Base-by-base conservation (phyloP, 2,113 vertebrate genomes). In the Eurypyga helias region DNA sequence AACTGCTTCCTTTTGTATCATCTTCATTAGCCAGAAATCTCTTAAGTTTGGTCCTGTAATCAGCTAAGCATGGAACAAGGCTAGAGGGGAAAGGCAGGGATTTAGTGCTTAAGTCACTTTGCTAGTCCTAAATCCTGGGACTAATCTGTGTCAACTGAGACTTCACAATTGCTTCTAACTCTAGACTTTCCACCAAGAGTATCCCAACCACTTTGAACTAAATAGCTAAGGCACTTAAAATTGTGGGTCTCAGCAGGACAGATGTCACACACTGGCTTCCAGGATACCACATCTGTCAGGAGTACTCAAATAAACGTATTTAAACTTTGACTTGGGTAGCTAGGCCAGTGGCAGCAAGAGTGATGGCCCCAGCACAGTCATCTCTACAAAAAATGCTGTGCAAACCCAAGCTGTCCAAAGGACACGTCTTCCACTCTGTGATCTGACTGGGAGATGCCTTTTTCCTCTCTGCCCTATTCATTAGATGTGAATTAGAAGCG, bases 31-130 rank as follows among this genome's bases (percentile, higher is more conserved):
- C 65, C 76, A 57, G 80, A 92, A 95, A 93, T 90, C 91, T 84
- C 41, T 33, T 43, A 83, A 88, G 55, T 97, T 95, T 92, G 88
- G 95, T 72, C 92, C 86, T 79, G 48, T 95, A 93, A 96, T 91
- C 92, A 92, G 80, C 92, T 92, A 82, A 92, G 72, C 89, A 72
- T 52, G 83, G 77, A 87, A 94, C 75, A 94, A 89, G 83, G 78
- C 92, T 95, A 81, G 89, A 92, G 43, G 90, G 83, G 89, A 95
- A 95, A 94, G 86, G 94, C 83, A 87, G 86, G 86, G 96, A 97
- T 97, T 97, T 96, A 95, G 52, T 93, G 38, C 89, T 97, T 97
- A 96, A 87, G 4, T 93, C 90, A 95, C 92, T 94, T 78, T 91
- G 73, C 92, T 96, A 45, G 89, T 79, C 90, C 94, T 93, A 93